Percentiles rank a stretch among this genome's conserved stretches.
phyloP scores from a whole-genome alignment of 2,888 invertebrate species.

The Pterobdella sp. region DNA sequence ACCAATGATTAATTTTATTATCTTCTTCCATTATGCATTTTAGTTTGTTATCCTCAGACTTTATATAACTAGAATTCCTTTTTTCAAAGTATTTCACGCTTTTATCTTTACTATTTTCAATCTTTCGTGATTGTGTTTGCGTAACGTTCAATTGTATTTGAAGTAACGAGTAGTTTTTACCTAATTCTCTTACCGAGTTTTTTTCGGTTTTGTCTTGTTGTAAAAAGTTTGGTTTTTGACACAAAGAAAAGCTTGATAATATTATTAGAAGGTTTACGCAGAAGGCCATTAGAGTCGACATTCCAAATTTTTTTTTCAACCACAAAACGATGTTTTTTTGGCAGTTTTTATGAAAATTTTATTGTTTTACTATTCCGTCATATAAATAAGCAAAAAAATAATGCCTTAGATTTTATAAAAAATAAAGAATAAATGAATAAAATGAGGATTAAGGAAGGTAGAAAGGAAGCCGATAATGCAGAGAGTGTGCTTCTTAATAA shows the following conservation, averaged over 20 bases:
- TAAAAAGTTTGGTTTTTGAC: background rate
- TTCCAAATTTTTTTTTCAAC: no score
- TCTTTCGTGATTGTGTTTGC: background rate
- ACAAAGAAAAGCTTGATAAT: no score
- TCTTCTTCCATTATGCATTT: background rate
- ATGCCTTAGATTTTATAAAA: no score
- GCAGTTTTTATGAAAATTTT: background rate
- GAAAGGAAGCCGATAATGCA: slow-evolving; percentile 2
- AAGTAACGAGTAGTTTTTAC: background rate
- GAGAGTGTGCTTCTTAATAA: background rate
- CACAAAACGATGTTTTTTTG: no score
- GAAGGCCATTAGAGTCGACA: no score
- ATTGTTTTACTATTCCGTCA: no score
- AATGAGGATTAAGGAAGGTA: background rate
- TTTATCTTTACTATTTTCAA: background rate
- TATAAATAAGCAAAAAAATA: no score
- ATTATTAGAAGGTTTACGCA: no score
- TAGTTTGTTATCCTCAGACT: background rate
- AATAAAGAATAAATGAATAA: no score
- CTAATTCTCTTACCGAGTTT: background rate
- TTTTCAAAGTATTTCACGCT: no score
- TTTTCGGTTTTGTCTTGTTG: background rate
- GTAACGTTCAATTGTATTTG: background rate
- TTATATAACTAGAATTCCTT: background rate
- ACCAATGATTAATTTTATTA: background rate